A percentile compares a stretch with the other conserved stretches of the same genome.
These are phyloP conservation scores for Drosophila ficusphila DNA, from an alignment of 1,140 invertebrate species.

Conservation along the genomic window DNA sequence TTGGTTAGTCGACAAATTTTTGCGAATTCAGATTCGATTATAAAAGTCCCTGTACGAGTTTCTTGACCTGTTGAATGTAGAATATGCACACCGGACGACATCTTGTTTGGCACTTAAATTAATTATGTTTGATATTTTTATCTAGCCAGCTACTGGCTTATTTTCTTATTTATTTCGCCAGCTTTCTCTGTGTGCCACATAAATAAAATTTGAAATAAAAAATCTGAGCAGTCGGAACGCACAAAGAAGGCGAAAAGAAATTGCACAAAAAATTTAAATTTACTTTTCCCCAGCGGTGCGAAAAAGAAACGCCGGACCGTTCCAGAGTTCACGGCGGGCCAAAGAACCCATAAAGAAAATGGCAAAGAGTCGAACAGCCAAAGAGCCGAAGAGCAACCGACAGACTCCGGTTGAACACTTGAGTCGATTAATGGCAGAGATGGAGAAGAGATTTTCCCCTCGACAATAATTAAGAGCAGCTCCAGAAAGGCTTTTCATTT, in stretches of 20 bases:
- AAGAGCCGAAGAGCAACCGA: slow-evolving; percentile 14
- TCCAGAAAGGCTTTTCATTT: slow-evolving; percentile 41
- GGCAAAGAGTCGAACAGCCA: slow-evolving; percentile 7
- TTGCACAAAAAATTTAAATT: slow-evolving; percentile 47
- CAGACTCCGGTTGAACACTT: slow-evolving; percentile 27
- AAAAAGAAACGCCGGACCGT: slow-evolving; percentile 26
- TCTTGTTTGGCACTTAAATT: slow-evolving; percentile 30
- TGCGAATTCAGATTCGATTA: not conserved
- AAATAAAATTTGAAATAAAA: slow-evolving; percentile 36
- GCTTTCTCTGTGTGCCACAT: slow-evolving; percentile 38
- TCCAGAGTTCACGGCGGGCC: slow-evolving; percentile 43
- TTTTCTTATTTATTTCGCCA: slow-evolving; percentile 31
- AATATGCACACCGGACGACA: slow-evolving; percentile 7
- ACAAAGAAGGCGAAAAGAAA: slow-evolving; percentile 40
- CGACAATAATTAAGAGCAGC: slow-evolving; percentile 53
- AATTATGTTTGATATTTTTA: slow-evolving; percentile 44
- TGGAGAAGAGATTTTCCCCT: slow-evolving; percentile 33
- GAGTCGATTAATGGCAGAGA: slow-evolving; percentile 37
- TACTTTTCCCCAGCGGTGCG: slow-evolving; percentile 36
- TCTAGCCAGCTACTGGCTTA: slow-evolving; percentile 21
- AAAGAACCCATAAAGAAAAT: slow-evolving; percentile 49
- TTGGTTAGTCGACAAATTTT: too few species aligned
- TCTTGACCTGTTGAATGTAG: slow-evolving; percentile 16
- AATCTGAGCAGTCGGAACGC: slow-evolving; percentile 15
- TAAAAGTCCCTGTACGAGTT: slow-evolving; percentile 6